phyloP scores from a whole-genome alignment of 2,888 invertebrate genomes.

The Patella ulyssiponensis region DNA sequence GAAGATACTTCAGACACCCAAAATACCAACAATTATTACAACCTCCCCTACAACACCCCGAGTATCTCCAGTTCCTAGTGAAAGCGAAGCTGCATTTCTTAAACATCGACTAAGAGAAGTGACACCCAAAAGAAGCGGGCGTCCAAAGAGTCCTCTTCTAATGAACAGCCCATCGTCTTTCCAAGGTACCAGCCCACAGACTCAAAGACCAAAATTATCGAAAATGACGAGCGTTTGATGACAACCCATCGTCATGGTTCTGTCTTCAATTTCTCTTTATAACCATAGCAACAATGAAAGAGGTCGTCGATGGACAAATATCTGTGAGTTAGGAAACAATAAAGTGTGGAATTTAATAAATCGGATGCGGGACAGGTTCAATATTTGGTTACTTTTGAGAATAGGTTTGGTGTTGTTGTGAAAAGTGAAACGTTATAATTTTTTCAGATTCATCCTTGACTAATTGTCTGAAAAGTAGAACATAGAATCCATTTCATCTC shows the following conservation, averaged over 20 bases:
- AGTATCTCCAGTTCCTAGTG: neutral
- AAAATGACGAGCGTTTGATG: constrained; percentile 2
- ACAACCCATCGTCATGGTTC: neutral
- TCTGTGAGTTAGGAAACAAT: no score
- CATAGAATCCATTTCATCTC: no score
- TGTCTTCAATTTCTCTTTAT: no score
- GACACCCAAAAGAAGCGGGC: neutral
- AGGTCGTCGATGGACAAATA: no score
- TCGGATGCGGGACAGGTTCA: no score
- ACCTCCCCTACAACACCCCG: neutral
- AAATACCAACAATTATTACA: neutral
- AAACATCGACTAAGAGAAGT: neutral
- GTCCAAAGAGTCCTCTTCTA: neutral
- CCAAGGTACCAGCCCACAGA: neutral
- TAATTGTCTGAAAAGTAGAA: no score
- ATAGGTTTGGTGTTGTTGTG: no score
- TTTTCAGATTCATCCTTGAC: no score
- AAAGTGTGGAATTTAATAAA: no score
- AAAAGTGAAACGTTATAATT: no score
- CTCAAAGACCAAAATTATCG: neutral
- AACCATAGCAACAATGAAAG: no score
- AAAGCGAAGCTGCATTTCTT: neutral
- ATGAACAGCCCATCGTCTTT: neutral
- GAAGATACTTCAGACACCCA: neutral
- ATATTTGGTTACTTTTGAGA: no score